Conservation (phyloP, 2,797 vertebrate species). For the Artibeus lituratus region DNA sequence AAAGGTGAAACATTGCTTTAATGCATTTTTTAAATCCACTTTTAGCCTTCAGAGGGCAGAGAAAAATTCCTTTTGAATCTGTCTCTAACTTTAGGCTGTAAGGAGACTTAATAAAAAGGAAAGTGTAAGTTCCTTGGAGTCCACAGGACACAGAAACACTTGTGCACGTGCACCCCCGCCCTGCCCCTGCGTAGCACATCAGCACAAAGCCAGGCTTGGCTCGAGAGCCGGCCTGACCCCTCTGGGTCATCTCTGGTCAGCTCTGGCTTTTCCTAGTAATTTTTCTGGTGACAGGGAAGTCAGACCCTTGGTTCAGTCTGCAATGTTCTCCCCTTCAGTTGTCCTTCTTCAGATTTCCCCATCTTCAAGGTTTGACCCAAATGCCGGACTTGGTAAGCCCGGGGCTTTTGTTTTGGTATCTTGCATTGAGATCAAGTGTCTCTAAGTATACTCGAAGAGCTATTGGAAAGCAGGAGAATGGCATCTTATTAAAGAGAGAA, state of each 20-base stretch:
- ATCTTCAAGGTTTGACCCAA: neutral
- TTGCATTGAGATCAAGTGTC: neutral
- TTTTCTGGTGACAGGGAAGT: neutral
- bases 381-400: neutral
- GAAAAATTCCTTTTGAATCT: neutral
- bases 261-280: neutral
- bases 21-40: neutral
- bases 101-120: neutral
- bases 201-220: too few species aligned
- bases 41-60: neutral
- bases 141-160: rapidly evolving
- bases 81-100: neutral
- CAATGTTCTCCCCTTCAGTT: neutral
- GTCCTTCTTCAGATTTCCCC: neutral
- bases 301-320: too few species aligned
- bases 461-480: neutral
- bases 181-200: rapidly evolving
- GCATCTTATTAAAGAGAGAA: neutral
- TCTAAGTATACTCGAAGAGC: neutral
- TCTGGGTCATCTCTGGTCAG: neutral
- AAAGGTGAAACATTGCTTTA: neutral
- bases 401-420: neutral
- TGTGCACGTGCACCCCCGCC: rapidly evolving
- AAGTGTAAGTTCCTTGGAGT: neutral
- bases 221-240: neutral